Conservation (phyloP, 2,113 vertebrate genomes). For the Plotosus lineatus region DNA sequence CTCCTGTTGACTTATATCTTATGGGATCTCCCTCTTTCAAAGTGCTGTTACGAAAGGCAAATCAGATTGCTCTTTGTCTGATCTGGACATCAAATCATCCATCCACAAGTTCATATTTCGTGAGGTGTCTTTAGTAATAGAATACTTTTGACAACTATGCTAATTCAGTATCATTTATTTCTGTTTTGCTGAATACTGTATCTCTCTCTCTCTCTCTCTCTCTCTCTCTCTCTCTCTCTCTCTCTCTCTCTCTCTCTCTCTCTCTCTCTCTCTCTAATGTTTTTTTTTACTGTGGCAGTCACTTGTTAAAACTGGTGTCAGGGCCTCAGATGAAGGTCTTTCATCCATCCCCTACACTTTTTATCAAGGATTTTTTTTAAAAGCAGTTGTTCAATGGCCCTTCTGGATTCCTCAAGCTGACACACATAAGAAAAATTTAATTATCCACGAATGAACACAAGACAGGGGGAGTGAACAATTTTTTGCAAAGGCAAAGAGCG, state of each 20-base stretch:
- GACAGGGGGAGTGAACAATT: not conserved
- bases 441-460: slow-evolving; percentile 22
- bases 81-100: slow-evolving; percentile 31
- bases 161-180: slow-evolving; percentile 50
- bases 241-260: slow-evolving; percentile 25
- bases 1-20: slow-evolving; percentile 37
- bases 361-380: slow-evolving; percentile 2
- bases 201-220: slow-evolving; percentile 43
- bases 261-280: not conserved
- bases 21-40: slow-evolving; percentile 35
- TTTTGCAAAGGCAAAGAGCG: not conserved
- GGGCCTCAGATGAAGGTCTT: not conserved
- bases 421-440: not conserved
- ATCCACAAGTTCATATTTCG: slow-evolving; percentile 37
- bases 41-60: slow-evolving; percentile 34
- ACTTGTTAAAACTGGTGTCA: not conserved
- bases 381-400: slow-evolving; percentile 6
- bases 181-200: slow-evolving; percentile 46
- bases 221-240: not conserved
- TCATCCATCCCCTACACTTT: slow-evolving; percentile 4
- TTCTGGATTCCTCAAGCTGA: slow-evolving; percentile 19
- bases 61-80: slow-evolving; percentile 42
- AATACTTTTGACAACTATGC: slow-evolving; percentile 22
- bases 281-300: not conserved
- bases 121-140: slow-evolving; percentile 23